Percentiles rank a stretch among this genome's conserved stretches.
phyloP scores from a whole-genome alignment of 2,113 vertebrate species.

The Mormoops blainvillei region DNA sequence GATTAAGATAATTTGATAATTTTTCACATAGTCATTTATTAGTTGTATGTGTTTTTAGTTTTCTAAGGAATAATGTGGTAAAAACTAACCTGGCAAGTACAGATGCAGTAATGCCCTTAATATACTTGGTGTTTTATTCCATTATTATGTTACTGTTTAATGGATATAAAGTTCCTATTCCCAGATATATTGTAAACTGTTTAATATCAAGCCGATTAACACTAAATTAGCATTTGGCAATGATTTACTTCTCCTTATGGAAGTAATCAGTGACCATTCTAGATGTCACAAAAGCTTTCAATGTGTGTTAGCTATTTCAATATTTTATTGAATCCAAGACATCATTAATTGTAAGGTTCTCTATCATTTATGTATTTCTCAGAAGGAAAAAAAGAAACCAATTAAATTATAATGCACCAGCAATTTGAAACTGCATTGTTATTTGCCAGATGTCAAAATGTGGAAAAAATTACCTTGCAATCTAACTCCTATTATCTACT shows the following conservation, averaged over 20 bases:
- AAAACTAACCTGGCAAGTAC: neutral
- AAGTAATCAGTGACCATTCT: neutral
- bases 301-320: neutral
- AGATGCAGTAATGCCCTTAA: neutral
- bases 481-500: neutral
- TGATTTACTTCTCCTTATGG: neutral
- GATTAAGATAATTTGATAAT: neutral
- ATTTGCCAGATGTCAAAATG: neutral
- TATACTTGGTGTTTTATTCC: neutral
- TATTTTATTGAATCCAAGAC: neutral
- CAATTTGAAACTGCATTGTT: neutral
- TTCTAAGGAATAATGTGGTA: neutral
- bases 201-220: neutral
- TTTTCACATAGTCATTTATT: neutral
- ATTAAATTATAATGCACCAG: neutral
- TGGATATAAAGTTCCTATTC: neutral
- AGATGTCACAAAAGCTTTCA: neutral
- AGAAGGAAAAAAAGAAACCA: neutral
- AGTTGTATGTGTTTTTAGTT: neutral
- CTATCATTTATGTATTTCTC: neutral
- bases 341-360: neutral
- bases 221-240: neutral
- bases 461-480: neutral
- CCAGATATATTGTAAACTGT: neutral
- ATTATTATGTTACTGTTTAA: neutral